Conservation (phyloP, 2,797 vertebrate species). For the Gastrophryne carolinensis region DNA sequence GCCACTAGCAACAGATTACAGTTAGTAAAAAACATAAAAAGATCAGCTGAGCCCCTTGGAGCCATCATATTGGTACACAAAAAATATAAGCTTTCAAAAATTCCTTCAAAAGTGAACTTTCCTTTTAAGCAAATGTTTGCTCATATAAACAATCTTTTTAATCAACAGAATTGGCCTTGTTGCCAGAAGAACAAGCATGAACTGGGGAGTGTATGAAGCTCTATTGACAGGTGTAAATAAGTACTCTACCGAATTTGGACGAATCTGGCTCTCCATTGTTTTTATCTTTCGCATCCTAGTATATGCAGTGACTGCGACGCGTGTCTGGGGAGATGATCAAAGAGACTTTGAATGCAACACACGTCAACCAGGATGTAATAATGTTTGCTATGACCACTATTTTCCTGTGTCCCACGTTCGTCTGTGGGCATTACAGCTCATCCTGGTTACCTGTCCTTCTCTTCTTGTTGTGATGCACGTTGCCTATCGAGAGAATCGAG, state of each 20-base stretch:
- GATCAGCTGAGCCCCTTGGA: too few relatives aligned
- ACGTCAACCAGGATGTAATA: conserved; percentile 87
- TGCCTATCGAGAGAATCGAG: conserved; percentile 83
- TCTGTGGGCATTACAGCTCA: conserved; percentile 97
- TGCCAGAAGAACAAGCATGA: conserved; percentile 69
- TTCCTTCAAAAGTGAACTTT: too few relatives aligned
- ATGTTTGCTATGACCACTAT: conserved; percentile 90
- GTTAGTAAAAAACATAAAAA: too few relatives aligned
- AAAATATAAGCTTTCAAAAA: too few relatives aligned
- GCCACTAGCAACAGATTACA: too few relatives aligned
- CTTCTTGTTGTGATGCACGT: conserved; percentile 93
- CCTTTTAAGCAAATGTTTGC: too few relatives aligned
- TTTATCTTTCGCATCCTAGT: conserved; percentile 94
- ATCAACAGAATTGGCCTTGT: neutral
- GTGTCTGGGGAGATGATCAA: conserved; percentile 92
- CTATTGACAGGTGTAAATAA: conserved; percentile 90
- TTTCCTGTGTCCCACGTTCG: conserved; percentile 93
- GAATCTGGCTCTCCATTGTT: conserved; percentile 92
- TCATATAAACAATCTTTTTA: neutral
- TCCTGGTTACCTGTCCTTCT: conserved; percentile 96
- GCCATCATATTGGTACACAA: too few relatives aligned
- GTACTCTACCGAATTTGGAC: conserved; percentile 91
- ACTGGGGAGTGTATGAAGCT: conserved; percentile 86
- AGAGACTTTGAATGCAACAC: conserved; percentile 95
- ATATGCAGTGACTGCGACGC: conserved; percentile 89